These are phyloP conservation scores for Drosophila sechellia DNA, from an alignment of 1,140 invertebrate species.

Conservation along the genomic window DNA sequence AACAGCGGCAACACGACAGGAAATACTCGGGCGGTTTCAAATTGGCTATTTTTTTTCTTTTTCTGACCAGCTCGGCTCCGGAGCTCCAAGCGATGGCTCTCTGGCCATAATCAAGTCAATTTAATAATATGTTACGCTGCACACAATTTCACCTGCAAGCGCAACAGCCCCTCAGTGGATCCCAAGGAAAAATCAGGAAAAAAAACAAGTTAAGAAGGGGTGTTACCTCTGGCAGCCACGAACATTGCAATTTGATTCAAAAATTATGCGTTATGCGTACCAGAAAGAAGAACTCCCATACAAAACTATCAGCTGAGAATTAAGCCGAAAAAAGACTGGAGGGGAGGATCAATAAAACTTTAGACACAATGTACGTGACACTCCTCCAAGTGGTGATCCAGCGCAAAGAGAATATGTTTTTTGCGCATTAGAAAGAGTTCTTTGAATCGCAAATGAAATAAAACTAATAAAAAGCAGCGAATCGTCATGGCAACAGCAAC, in stretches of 20 bases:
- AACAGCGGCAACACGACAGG: conserved; percentile 59
- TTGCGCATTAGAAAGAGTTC: conserved; percentile 55
- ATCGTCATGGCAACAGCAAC: conserved; percentile 25
- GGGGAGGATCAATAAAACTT: conserved; percentile 23
- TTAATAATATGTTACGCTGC: conserved; percentile 80
- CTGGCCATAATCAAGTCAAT: conserved; percentile 77
- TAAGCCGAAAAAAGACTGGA: conserved; percentile 1
- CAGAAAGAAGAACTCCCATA: conserved; percentile 6
- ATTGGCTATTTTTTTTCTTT: conserved; percentile 63
- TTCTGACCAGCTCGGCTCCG: background rate
- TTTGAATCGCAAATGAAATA: conserved; percentile 25
- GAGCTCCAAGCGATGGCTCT: conserved; percentile 43
- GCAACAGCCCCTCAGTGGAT: conserved; percentile 14
- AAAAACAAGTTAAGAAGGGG: conserved; percentile 3
- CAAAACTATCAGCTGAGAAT: background rate
- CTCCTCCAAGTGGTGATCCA: conserved; percentile 16
- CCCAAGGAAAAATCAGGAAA: background rate
- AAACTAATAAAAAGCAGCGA: conserved; percentile 10
- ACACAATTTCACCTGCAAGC: conserved; percentile 78
- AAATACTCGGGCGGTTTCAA: conserved; percentile 64
- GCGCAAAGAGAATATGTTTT: conserved; percentile 46
- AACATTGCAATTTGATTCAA: conserved; percentile 40
- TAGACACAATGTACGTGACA: conserved; percentile 44
- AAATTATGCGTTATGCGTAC: conserved; percentile 55
- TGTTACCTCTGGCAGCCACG: conserved; percentile 20